Percentiles rank a stretch among this genome's conserved stretches.
Conservation (phyloP, 1,140 invertebrate species). For the Brachionus rubens region DNA sequence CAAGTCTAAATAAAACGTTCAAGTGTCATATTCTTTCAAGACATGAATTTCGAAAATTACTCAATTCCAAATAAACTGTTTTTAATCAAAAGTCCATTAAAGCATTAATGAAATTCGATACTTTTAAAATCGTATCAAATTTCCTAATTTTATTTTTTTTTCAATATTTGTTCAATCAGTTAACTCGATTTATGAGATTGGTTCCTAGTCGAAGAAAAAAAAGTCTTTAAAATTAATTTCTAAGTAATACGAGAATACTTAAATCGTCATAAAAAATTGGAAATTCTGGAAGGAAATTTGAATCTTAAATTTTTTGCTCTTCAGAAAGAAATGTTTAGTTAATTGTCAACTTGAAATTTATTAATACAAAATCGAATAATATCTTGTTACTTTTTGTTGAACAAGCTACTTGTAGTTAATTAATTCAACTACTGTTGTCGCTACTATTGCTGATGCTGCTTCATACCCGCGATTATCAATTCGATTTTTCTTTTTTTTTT, state of each 20-base stretch:
- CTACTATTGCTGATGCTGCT: no score
- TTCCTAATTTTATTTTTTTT: background rate
- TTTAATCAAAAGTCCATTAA: slow-evolving; percentile 12
- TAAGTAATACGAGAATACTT: slow-evolving; percentile 27
- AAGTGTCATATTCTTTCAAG: no score
- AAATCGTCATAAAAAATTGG: no score
- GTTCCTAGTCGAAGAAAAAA: background rate
- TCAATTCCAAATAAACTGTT: no score
- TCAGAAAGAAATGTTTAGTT: slow-evolving; percentile 30
- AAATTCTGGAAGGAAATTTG: no score
- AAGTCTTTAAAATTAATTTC: slow-evolving; percentile 1
- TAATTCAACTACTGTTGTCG: slow-evolving; percentile 9
- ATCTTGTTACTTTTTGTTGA: slow-evolving; percentile 29
- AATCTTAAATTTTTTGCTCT: slow-evolving; percentile 29
- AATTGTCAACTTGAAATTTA: slow-evolving; percentile 39
- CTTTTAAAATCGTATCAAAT: background rate
- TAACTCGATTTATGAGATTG: background rate
- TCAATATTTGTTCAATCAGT: slow-evolving; percentile 16
- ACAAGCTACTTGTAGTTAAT: no score
- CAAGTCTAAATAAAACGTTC: no score
- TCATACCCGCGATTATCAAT: no score
- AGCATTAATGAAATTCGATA: slow-evolving; percentile 10
- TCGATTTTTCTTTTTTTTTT: background rate
- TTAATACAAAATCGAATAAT: background rate
- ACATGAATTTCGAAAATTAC: no score